phyloP scores from a whole-genome alignment of 2,888 invertebrate species.

The Acholoe squamosa region DNA sequence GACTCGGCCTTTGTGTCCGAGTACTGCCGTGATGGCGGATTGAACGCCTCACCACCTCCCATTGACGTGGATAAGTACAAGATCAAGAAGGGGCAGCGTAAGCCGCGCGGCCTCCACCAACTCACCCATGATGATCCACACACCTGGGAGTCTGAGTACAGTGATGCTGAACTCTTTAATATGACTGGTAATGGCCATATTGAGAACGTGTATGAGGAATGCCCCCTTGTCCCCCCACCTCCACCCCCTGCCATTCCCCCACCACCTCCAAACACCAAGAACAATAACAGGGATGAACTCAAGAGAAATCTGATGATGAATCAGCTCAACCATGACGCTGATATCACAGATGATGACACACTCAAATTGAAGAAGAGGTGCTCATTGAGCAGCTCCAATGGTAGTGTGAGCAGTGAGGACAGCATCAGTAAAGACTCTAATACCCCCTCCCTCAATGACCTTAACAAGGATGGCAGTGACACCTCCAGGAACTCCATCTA shows the following conservation, averaged over 20 bases:
- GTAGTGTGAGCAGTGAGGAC: conserved; percentile 50
- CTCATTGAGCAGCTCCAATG: conserved; percentile 34
- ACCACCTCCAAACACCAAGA: background rate
- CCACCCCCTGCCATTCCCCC: background rate
- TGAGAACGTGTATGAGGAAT: conserved; percentile 63
- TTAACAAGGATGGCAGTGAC: conserved; percentile 64
- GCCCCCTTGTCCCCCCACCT: conserved; percentile 50
- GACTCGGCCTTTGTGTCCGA: conserved; percentile 80
- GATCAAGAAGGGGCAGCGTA: conserved; percentile 53
- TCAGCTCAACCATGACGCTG: conserved; percentile 10
- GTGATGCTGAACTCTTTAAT: conserved; percentile 63
- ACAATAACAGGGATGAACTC: conserved; percentile 15
- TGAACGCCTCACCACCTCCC: conserved; percentile 5
- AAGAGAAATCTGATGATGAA: conserved; percentile 58
- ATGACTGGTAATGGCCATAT: conserved; percentile 58
- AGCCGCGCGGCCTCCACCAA: conserved; percentile 59
- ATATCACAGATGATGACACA: background rate
- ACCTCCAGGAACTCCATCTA: conserved; percentile 62
- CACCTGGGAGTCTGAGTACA: conserved; percentile 64
- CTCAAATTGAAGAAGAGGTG: conserved; percentile 56
- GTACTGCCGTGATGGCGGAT: conserved; percentile 73
- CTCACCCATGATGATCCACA: conserved; percentile 43
- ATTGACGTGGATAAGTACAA: conserved; percentile 70
- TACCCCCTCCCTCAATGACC: conserved; percentile 64
- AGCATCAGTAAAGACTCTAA: conserved; percentile 4